These are phyloP conservation scores for Callithrix jacchus DNA, from an alignment of 2,113 vertebrate species.

Conservation along the genomic window DNA sequence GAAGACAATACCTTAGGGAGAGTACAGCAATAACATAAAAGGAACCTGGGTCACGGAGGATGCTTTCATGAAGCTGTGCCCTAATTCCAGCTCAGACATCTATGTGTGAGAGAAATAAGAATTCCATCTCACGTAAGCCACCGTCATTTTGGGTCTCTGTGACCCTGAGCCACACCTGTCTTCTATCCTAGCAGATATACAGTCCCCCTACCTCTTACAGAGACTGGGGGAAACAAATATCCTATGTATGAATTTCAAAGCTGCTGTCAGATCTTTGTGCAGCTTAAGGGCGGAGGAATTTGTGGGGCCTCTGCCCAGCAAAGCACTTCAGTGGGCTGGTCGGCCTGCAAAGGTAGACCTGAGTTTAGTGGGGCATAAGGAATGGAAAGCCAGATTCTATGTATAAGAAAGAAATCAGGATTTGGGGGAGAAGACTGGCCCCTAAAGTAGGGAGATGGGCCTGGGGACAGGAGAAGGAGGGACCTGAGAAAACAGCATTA, in stretches of 20 bases:
- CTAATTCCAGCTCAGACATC: background rate
- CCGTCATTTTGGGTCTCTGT: background rate
- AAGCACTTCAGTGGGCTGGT: background rate
- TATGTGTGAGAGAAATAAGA: background rate
- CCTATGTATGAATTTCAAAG: constrained; percentile 1
- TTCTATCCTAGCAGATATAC: background rate
- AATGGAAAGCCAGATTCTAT: background rate
- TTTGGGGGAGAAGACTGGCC: background rate
- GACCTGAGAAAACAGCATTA: background rate
- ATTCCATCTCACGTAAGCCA: background rate
- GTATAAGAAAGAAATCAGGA: background rate
- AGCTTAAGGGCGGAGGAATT: background rate
- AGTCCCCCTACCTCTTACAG: background rate
- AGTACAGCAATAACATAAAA: background rate
- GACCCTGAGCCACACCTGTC: background rate
- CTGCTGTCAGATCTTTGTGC: background rate
- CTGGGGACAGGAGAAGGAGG: background rate
- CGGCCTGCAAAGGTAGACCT: background rate
- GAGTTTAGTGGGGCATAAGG: background rate
- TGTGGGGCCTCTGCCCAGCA: background rate
- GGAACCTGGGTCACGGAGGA: background rate
- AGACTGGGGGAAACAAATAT: background rate
- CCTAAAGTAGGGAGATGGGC: background rate
- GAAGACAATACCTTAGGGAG: background rate
- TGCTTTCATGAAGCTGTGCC: background rate